Conservation (phyloP, 2,797 vertebrate species). For the Meda fulgida region DNA sequence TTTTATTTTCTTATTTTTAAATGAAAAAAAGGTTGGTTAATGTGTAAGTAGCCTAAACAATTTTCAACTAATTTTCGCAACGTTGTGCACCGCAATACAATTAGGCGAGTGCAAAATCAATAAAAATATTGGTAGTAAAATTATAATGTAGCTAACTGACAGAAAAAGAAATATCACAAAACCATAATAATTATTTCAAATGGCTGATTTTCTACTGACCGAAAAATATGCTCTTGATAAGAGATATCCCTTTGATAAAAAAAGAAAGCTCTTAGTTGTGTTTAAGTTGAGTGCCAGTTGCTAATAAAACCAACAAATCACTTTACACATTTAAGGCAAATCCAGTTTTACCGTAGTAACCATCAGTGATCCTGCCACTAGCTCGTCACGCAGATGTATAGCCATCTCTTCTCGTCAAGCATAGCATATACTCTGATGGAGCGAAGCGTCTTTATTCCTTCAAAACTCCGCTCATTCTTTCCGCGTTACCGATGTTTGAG, state of each 20-base stretch:
- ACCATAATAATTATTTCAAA: neutral
- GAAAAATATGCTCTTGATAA: neutral
- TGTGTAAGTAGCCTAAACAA: neutral
- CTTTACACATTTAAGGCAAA: neutral
- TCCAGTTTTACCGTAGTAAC: constrained; percentile 29
- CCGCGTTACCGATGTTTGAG: constrained; percentile 58
- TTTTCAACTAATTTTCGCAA: neutral
- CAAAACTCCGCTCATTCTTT: constrained; percentile 42
- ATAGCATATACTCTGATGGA: neutral
- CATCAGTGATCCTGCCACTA: constrained; percentile 14
- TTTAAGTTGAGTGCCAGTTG: neutral
- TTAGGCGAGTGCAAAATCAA: neutral
- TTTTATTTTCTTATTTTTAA: neutral
- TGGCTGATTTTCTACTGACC: neutral
- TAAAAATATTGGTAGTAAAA: neutral
- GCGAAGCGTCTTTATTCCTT: constrained; percentile 39
- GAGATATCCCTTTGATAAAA: neutral
- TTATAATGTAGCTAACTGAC: neutral
- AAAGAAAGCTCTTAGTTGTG: neutral
- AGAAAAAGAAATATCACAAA: neutral
- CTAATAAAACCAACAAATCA: constrained; percentile 14
- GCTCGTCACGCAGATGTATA: neutral
- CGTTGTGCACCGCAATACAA: neutral
- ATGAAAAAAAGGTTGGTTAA: neutral
- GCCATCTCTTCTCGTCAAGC: constrained; percentile 1